Conservation (phyloP, 2,888 invertebrate genomes). For the Scotopteryx bipunctaria region DNA sequence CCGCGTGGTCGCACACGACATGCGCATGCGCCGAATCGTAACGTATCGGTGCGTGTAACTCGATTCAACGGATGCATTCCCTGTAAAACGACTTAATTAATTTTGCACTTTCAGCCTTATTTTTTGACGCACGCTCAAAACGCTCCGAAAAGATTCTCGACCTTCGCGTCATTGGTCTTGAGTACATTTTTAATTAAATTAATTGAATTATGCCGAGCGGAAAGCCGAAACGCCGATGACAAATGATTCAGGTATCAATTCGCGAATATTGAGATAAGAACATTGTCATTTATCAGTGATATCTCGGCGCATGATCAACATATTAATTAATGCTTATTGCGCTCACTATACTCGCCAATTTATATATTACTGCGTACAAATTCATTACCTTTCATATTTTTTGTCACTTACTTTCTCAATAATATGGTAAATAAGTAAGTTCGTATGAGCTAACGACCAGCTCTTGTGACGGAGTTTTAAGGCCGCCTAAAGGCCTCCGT, state of each 20-base stretch:
- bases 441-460: too few species aligned
- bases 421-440: too few species aligned
- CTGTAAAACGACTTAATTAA: slow-evolving; percentile 41
- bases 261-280: slow-evolving; percentile 36
- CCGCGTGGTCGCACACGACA: slow-evolving; percentile 37
- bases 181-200: slow-evolving; percentile 23
- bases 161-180: slow-evolving; percentile 9
- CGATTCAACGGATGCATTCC: slow-evolving; percentile 71
- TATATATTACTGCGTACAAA: slow-evolving; percentile 4
- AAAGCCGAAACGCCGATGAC: slow-evolving; percentile 50
- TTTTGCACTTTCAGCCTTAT: slow-evolving; percentile 29
- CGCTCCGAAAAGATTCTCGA: slow-evolving; percentile 1
- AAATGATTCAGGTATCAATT: slow-evolving; percentile 28
- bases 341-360: slow-evolving; percentile 14
- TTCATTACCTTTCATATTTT: slow-evolving; percentile 1
- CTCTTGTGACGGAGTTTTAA: too few species aligned
- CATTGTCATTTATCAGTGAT: slow-evolving; percentile 59
- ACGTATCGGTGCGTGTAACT: slow-evolving; percentile 65
- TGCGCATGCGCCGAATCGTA: slow-evolving; percentile 42
- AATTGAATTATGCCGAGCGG: slow-evolving; percentile 42
- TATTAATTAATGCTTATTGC: slow-evolving; percentile 63
- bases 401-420: not conserved
- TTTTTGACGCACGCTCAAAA: slow-evolving; percentile 19
- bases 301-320: slow-evolving; percentile 72
- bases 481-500: too few species aligned